Evolutionary conservation across 2,888 invertebrate species (phyloP), one percentile per base, ranked within the genome.

Genomic region (Parelbella ahira): DNA sequence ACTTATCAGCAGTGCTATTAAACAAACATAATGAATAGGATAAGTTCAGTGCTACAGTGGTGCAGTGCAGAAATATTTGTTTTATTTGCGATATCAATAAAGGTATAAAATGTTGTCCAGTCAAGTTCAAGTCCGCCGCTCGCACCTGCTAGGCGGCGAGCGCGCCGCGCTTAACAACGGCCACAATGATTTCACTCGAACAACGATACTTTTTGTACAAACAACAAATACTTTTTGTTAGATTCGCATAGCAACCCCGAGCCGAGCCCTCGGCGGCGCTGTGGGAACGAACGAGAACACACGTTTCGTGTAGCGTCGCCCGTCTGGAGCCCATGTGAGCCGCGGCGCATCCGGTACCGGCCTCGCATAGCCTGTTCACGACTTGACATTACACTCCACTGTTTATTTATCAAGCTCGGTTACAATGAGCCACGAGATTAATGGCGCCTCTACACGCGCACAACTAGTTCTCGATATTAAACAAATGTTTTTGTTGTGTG

Each of bases 271-370:
- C 62, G 59, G 69, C 62, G 65, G 63, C 60, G 68, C 58, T 84
- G 86, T 86, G 84, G 83, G 83, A 84, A 41, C 32, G 39, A 20
- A 82, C 75, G 63, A 68, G 65, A 70, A 66, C 68, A 71, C 71
- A 64, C 48, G 46, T 72, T 77, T 72, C 67, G 66, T 68, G 72
- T 68, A 69, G 66, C 68, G 60, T 58, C 58, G 68, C 56, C 58
- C 78, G 83, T 79, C 80, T 84, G 86, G 75, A 66, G 67, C 56
- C 75, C 86, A 86, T 82, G 77, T 86, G 86, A 86, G 79, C 43
- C 29, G 43, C 46, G 55, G 58, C 73, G 77, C 78, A 81, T 82
- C 82, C 82, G 83, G 80, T 68, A 56, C 58, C 62, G 60, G 67
- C 60, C 61, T 63, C 61, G 58, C 61, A 63, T 64, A 66, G 62